phyloP scores from a whole-genome alignment of 2,113 vertebrate species.

The Callochromis pleurospilus region DNA sequence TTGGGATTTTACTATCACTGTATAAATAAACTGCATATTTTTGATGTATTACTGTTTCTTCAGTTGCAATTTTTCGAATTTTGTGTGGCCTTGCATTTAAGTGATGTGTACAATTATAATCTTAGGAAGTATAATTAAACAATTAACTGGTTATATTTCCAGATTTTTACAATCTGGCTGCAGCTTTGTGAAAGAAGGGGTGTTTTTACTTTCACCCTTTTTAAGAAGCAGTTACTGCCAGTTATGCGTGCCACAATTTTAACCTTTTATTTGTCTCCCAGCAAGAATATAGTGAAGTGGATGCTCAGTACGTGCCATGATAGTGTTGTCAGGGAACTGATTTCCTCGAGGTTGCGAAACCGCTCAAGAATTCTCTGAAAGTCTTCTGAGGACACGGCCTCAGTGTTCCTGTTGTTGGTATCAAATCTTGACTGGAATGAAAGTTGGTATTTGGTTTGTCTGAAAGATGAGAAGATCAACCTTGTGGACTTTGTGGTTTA shows the following conservation, averaged over 20 bases:
- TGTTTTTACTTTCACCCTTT: neutral
- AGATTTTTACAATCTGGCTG: neutral
- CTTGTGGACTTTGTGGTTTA: neutral
- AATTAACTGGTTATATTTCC: neutral
- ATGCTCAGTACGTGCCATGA: accelerated
- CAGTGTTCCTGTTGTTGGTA: neutral
- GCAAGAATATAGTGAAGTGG: neutral
- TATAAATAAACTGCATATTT: neutral
- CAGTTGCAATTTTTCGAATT: neutral
- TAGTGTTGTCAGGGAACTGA: neutral
- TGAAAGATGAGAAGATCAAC: neutral
- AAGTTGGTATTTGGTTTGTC: neutral
- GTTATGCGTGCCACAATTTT: neutral
- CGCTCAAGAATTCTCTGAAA: neutral
- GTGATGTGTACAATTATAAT: neutral
- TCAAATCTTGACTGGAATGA: neutral
- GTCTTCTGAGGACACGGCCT: neutral
- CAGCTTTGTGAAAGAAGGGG: neutral
- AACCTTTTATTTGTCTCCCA: neutral
- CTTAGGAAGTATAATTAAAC: neutral
- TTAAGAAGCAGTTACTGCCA: neutral
- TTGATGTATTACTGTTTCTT: neutral
- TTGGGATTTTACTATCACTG: neutral
- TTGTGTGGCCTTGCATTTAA: neutral
- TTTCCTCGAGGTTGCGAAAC: neutral